Evolutionary conservation across 1,140 invertebrate species (phyloP).

Genomic region (Zaprionus ornatus): DNA sequence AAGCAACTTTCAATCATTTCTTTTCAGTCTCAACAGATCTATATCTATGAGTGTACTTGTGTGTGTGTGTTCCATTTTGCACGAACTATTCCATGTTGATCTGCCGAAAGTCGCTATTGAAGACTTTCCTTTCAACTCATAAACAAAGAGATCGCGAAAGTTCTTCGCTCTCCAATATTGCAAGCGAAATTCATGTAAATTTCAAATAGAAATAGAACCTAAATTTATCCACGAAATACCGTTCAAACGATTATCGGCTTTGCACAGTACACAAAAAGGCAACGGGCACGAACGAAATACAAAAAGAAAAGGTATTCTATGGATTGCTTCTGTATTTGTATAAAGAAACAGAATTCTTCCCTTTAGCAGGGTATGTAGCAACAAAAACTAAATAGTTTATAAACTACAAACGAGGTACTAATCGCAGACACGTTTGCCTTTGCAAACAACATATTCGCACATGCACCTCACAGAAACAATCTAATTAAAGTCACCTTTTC

Average conservation of each 20-base stretch:
- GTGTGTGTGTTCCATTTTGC: background rate
- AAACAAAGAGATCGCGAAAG: constrained; percentile 25
- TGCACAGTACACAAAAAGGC: background rate
- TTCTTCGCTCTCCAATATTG: constrained; percentile 21
- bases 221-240: background rate
- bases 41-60: background rate
- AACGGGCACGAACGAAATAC: background rate
- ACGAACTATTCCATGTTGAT: background rate
- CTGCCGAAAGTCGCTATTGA: constrained; percentile 24
- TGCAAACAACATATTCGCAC: constrained; percentile 9
- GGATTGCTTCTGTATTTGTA: too few species aligned
- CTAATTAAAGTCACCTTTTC: constrained; percentile 78
- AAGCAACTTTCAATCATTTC: background rate
- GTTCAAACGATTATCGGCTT: background rate
- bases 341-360: background rate
- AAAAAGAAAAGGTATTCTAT: background rate
- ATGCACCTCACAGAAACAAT: constrained; percentile 52
- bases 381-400: constrained; percentile 15
- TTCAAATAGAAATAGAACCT: background rate
- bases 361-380: background rate
- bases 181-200: constrained; percentile 62
- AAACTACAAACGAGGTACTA: constrained; percentile 39
- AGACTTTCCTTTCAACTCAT: constrained; percentile 51
- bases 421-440: constrained; percentile 43
- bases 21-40: background rate